Conservation (phyloP, 2,888 invertebrate genomes). For the Oxycera nigricornis region DNA sequence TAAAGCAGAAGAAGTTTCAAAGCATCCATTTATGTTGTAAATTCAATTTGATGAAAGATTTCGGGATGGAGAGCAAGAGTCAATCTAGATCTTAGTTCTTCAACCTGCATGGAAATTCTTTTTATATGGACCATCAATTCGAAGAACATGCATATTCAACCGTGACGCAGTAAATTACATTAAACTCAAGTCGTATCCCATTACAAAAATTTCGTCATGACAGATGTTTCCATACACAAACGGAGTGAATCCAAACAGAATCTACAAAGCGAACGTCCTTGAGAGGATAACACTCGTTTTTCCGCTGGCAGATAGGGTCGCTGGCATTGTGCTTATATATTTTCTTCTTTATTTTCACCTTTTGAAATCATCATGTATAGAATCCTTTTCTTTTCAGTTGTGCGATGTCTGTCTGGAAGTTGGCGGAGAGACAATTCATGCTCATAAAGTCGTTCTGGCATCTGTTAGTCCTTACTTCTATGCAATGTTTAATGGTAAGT, state of each 20-base stretch:
- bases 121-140: too few species aligned
- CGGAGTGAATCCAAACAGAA: not conserved
- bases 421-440: conserved; percentile 71
- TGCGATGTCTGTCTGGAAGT: conserved; percentile 70
- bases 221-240: too few species aligned
- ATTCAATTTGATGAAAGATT: too few species aligned
- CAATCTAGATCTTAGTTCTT: too few species aligned
- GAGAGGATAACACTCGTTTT: conserved; percentile 10
- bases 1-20: too few species aligned
- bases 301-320: not conserved
- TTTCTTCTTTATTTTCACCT: not conserved
- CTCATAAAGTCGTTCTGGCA: conserved; percentile 77
- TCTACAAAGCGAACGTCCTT: not conserved
- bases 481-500: conserved; percentile 66
- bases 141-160: too few species aligned
- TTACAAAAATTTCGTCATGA: too few species aligned
- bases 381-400: conserved; percentile 51
- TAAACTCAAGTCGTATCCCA: too few species aligned
- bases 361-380: conserved; percentile 6
- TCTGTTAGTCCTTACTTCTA: conserved; percentile 80
- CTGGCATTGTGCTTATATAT: not conserved
- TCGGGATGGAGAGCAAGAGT: too few species aligned
- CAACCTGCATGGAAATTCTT: too few species aligned
- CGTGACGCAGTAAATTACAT: too few species aligned
- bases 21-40: too few species aligned